Conservation (phyloP, 1,140 invertebrate genomes). For the Gyrodactylus bullatarudis region DNA sequence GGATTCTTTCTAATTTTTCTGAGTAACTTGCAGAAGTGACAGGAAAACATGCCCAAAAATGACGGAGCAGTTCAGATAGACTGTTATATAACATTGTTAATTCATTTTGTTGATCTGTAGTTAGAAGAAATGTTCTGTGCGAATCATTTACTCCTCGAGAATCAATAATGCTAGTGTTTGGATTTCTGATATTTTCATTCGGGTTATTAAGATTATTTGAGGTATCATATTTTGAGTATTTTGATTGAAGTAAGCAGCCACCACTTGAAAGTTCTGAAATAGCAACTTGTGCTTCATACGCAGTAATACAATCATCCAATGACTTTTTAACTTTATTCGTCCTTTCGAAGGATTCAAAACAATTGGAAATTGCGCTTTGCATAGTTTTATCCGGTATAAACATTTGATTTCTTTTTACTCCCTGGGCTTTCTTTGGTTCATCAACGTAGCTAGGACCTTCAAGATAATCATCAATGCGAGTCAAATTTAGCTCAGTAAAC, state of each 20-base stretch:
- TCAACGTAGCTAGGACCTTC: neutral
- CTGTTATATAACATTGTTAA: conserved; percentile 44
- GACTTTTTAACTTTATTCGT: neutral
- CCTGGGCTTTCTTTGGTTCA: neutral
- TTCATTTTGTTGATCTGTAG: conserved; percentile 36
- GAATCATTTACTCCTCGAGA: neutral
- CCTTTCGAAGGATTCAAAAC: neutral
- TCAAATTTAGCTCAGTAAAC: neutral
- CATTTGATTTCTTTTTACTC: neutral
- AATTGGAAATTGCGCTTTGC: neutral
- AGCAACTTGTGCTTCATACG: neutral
- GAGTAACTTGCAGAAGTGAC: conserved; percentile 38
- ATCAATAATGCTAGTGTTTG: neutral
- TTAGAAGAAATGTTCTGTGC: conserved; percentile 21
- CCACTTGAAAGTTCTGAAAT: conserved; percentile 15
- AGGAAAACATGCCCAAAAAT: conserved; percentile 76
- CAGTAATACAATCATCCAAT: neutral
- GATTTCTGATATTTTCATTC: neutral
- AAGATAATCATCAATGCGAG: neutral
- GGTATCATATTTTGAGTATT: neutral
- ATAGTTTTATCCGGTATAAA: neutral
- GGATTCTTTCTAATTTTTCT: conserved; percentile 26
- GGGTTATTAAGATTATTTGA: too few species aligned
- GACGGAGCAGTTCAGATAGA: conserved; percentile 45
- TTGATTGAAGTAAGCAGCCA: conserved; percentile 20